These are phyloP conservation scores for Channallabes apus DNA, from an alignment of 2,797 vertebrate species.

Conservation along the genomic window DNA sequence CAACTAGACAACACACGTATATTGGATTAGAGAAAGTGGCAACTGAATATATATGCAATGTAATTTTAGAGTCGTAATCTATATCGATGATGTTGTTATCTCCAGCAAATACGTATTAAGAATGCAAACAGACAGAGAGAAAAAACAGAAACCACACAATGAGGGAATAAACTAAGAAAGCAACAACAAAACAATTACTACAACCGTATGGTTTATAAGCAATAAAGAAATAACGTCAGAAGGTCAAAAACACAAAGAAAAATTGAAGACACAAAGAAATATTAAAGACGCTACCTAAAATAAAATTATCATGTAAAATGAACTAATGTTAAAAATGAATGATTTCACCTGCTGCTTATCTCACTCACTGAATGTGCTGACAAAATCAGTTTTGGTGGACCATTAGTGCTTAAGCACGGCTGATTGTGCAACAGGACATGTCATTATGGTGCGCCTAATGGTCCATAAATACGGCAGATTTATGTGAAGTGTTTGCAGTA, in stretches of 20 bases:
- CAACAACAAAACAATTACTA: neutral
- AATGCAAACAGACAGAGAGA: neutral
- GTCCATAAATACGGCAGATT: constrained; percentile 23
- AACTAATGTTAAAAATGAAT: neutral
- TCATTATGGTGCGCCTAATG: constrained; percentile 2
- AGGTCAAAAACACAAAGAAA: neutral
- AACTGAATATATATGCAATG: neutral
- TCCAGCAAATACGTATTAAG: neutral
- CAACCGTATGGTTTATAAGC: neutral
- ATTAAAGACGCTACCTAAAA: neutral
- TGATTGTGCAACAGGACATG: constrained; percentile 13
- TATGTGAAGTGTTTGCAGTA: constrained; percentile 8
- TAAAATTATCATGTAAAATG: neutral
- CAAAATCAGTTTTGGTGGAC: constrained; percentile 5
- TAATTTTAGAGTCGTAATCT: neutral
- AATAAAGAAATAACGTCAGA: neutral
- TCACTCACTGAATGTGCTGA: constrained; percentile 17
- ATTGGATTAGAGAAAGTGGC: neutral
- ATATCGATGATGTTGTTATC: neutral
- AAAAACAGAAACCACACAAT: constrained; percentile 2
- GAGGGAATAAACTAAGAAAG: neutral
- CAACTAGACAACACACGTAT: neutral
- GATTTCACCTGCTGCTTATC: constrained; percentile 7
- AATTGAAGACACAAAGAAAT: neutral
- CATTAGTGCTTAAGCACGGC: constrained; percentile 12